These are phyloP conservation scores for Cheilosia soror DNA, from an alignment of 2,888 invertebrate species.

Conservation along the genomic window DNA sequence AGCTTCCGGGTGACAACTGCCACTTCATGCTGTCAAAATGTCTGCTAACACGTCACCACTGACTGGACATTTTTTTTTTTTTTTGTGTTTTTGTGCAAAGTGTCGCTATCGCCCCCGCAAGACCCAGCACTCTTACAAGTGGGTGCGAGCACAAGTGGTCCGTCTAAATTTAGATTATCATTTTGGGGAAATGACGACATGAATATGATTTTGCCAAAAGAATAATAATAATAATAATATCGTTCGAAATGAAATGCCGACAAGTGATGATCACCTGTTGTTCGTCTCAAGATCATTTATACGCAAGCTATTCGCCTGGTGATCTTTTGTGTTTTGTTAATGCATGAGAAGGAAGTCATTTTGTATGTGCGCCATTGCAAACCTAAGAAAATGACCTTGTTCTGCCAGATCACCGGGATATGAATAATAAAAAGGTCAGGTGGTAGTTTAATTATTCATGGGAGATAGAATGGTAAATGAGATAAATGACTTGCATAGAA, in stretches of 20 bases:
- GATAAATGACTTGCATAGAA: no score
- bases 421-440: conserved; percentile 55
- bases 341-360: conserved; percentile 49
- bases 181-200: conserved; percentile 65
- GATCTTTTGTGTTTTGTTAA: conserved; percentile 46
- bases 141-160: conserved; percentile 50
- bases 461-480: neutral
- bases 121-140: conserved; percentile 53
- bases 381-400: conserved; percentile 48
- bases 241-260: conserved; percentile 54
- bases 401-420: conserved; percentile 40
- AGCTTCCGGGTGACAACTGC: conserved; percentile 63
- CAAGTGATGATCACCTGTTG: conserved; percentile 74
- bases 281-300: conserved; percentile 48
- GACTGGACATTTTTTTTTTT: conserved; percentile 13
- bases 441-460: conserved; percentile 45
- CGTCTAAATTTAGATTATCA: conserved; percentile 55
- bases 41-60: conserved; percentile 33
- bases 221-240: conserved; percentile 20
- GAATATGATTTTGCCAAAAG: conserved; percentile 60
- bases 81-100: neutral
- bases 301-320: conserved; percentile 51
- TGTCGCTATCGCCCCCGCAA: conserved; percentile 27
- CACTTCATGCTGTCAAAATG: conserved; percentile 5
- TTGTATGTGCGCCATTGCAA: conserved; percentile 37